These are phyloP conservation scores for Edolisoma coerulescens DNA, from an alignment of 2,113 vertebrate species.

Conservation along the genomic window DNA sequence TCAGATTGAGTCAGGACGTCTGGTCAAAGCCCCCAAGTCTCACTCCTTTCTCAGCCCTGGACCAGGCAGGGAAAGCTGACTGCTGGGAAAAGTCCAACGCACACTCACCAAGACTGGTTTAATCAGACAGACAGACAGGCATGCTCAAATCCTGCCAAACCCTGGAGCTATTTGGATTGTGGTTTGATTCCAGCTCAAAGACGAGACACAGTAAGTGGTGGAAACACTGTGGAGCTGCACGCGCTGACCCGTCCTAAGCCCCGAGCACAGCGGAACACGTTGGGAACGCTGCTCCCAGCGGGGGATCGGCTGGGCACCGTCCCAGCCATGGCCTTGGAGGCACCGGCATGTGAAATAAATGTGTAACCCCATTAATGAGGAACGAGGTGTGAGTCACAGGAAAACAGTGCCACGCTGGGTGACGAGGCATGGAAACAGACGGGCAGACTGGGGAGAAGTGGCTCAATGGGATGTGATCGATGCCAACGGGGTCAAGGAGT, in stretches of 20 bases:
- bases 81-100: neutral
- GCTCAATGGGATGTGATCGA: rapidly evolving
- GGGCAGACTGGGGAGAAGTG: neutral
- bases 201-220: neutral
- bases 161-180: neutral
- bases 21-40: neutral
- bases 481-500: neutral
- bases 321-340: rapidly evolving
- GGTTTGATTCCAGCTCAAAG: neutral
- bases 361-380: conserved; percentile 27
- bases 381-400: conserved; percentile 50
- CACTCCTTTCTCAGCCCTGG: neutral
- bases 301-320: rapidly evolving
- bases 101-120: rapidly evolving
- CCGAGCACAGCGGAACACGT: rapidly evolving
- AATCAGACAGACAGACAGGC: neutral
- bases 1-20: neutral
- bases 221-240: neutral
- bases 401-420: neutral
- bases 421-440: neutral
- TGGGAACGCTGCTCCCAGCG: rapidly evolving
- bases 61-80: neutral
- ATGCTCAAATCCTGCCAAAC: neutral
- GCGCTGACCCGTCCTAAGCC: rapidly evolving
- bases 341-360: neutral